phyloP scores from a whole-genome alignment of 2,888 invertebrate genomes.

The Ochropleura plecta region DNA sequence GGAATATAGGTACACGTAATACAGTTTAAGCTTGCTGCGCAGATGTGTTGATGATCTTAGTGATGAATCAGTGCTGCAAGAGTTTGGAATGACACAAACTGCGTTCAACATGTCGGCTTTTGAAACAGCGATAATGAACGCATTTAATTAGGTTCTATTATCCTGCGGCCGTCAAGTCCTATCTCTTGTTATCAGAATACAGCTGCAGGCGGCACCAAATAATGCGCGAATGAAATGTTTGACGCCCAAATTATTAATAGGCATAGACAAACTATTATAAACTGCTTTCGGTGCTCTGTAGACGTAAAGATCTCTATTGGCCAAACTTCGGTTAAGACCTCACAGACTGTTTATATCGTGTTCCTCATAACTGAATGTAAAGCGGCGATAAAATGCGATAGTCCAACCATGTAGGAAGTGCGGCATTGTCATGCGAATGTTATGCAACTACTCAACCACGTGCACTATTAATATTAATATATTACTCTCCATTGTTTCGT shows the following conservation, averaged over 20 bases:
- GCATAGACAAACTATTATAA: conserved; percentile 34
- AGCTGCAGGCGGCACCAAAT: conserved; percentile 51
- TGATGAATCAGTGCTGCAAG: conserved; percentile 14
- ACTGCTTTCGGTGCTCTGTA: conserved; percentile 19
- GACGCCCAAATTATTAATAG: conserved; percentile 54
- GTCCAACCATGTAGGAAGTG: conserved; percentile 50
- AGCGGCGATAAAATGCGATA: conserved; percentile 47
- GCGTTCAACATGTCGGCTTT: conserved; percentile 36
- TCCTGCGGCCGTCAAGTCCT: conserved; percentile 46
- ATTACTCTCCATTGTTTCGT: conserved; percentile 59
- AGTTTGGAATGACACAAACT: conserved; percentile 25
- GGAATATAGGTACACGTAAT: background rate
- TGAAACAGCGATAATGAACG: conserved; percentile 40
- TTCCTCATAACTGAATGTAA: conserved; percentile 56
- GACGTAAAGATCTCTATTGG: conserved; percentile 50
- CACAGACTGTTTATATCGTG: conserved; percentile 67
- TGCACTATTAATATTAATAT: conserved; percentile 67
- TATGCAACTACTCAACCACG: conserved; percentile 68
- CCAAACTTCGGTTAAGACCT: conserved; percentile 73
- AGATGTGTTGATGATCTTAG: background rate
- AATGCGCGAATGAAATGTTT: conserved; percentile 47
- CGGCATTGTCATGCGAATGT: conserved; percentile 63
- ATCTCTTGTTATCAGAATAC: conserved; percentile 54
- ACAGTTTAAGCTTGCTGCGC: conserved; percentile 7
- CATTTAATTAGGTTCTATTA: conserved; percentile 54